Percentiles rank a stretch among this genome's conserved stretches.
phyloP scores from a whole-genome alignment of 1,140 invertebrate genomes.

The Tachypleus tridentatus region DNA sequence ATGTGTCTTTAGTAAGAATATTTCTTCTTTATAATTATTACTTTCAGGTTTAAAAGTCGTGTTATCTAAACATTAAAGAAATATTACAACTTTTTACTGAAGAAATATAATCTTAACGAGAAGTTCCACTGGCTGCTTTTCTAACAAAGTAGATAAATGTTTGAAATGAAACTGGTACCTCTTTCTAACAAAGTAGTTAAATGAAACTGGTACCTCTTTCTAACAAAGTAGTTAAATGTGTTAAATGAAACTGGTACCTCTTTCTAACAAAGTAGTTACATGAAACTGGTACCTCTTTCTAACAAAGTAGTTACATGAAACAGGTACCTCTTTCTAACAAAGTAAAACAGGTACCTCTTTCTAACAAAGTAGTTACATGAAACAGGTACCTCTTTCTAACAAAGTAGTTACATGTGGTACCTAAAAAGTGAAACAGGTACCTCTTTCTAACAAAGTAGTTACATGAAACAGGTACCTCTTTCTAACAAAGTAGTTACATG shows the following conservation, averaged over 20 bases:
- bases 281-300: conserved; percentile 37
- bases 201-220: conserved; percentile 37
- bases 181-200: conserved; percentile 29
- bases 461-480: conserved; percentile 36
- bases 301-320: conserved; percentile 9
- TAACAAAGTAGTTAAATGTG: too few species aligned
- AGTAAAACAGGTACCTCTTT: conserved; percentile 36
- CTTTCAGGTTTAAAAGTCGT: too few species aligned
- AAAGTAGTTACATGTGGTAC: conserved; percentile 7
- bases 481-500: conserved; percentile 7
- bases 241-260: conserved; percentile 35
- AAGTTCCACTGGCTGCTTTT: too few species aligned
- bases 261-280: conserved; percentile 7
- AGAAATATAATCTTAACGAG: too few species aligned
- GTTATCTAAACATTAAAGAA: too few species aligned
- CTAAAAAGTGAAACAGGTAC: conserved; percentile 10
- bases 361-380: conserved; percentile 9
- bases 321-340: conserved; percentile 39
- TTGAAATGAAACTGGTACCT: conserved; percentile 31
- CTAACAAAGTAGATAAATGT: too few species aligned
- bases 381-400: conserved; percentile 39
- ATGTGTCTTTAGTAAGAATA: too few species aligned
- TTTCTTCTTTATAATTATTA: too few species aligned
- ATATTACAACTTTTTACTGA: too few species aligned
- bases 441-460: conserved; percentile 38